phyloP scores from a whole-genome alignment of 2,797 vertebrate genomes.

The Xyrichtys novacula region DNA sequence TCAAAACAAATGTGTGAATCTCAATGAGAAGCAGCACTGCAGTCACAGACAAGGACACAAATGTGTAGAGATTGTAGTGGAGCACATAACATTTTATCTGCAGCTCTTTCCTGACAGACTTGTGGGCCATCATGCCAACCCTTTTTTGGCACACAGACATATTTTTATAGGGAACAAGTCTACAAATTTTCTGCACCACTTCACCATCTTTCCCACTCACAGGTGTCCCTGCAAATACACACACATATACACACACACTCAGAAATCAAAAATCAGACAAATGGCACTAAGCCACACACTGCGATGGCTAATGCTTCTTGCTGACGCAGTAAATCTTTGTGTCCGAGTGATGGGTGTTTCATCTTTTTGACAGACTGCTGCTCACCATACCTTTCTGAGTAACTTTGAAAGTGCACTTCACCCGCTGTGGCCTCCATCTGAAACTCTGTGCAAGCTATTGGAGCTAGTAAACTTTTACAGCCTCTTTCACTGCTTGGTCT shows the following conservation, averaged over 20 bases:
- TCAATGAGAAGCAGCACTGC: slow-evolving; percentile 25
- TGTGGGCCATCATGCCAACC: slow-evolving; percentile 5
- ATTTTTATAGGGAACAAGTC: slow-evolving; percentile 36
- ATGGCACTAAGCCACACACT: slow-evolving; percentile 47
- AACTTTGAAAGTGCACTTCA: slow-evolving; percentile 60
- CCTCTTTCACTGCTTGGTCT: slow-evolving; percentile 42
- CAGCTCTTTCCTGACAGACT: slow-evolving; percentile 15
- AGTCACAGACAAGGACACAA: slow-evolving; percentile 24
- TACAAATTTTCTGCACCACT: slow-evolving; percentile 52
- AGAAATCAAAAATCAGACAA: slow-evolving; percentile 44
- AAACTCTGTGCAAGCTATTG: slow-evolving; percentile 60
- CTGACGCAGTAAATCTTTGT: slow-evolving; percentile 63
- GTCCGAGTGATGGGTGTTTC: slow-evolving; percentile 55
- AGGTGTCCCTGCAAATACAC: slow-evolving; percentile 20
- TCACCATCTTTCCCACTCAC: slow-evolving; percentile 12
- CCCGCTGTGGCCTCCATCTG: slow-evolving; percentile 54
- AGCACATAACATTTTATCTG: slow-evolving; percentile 24
- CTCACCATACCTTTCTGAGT: slow-evolving; percentile 55
- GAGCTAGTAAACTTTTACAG: slow-evolving; percentile 64
- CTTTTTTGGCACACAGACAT: slow-evolving; percentile 9
- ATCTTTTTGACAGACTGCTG: slow-evolving; percentile 68
- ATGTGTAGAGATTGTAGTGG: slow-evolving; percentile 17
- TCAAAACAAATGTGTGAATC: slow-evolving; percentile 41
- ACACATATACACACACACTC: slow-evolving; percentile 10
- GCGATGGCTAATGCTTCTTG: slow-evolving; percentile 49